Evolutionary conservation across 1,140 invertebrate species (phyloP), one percentile per base, ranked within the genome.

Genomic region (Coboldia fuscipes): DNA sequence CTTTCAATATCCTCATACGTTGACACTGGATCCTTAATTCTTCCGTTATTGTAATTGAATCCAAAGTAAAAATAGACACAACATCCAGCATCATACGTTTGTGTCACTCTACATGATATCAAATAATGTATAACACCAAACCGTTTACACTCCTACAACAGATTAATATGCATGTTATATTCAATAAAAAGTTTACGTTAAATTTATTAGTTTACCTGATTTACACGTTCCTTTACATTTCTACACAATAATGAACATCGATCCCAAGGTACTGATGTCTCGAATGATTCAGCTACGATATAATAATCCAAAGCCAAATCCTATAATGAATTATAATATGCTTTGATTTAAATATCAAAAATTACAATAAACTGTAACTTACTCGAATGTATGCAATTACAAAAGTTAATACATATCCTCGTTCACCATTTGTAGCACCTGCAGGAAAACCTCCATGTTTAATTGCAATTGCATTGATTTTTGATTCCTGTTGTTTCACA

Each of bases 61-160:
- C 70, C 93, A 63, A 97, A 89, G 55, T 98, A 98, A 57, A 98
- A 97, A 54, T 98, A 98, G 33, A 97, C 76, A 53, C 90, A 96
- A 44, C 90, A 92, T 0, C 94, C 93, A 2, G 79, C 75, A 54
- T 98, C 94, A 48, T 98, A 65, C 2, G 86, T 92, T 59, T 98
- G 93, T 4, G 92, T 97, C 0, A 97, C 79, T 5, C 93, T 60
- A 46, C 73, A 82, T 2, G 79, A 82, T 8, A 84, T 66, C 21
- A 82, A 61, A 40, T 62, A 75, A 36, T 71, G 54, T 3, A 50
- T 47, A 19, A 88, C 72, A 9, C 60, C 61, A 2, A 60, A 53
- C 9, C 51, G 60, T 39, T 63, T 57, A 51, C 86, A 90, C 50
- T 96, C 84, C 32, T 66, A 48, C 4, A 24, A 23, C 6, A 24